Base-by-base conservation (phyloP, 1,140 invertebrate species). In the Littorina saxatilis region DNA sequence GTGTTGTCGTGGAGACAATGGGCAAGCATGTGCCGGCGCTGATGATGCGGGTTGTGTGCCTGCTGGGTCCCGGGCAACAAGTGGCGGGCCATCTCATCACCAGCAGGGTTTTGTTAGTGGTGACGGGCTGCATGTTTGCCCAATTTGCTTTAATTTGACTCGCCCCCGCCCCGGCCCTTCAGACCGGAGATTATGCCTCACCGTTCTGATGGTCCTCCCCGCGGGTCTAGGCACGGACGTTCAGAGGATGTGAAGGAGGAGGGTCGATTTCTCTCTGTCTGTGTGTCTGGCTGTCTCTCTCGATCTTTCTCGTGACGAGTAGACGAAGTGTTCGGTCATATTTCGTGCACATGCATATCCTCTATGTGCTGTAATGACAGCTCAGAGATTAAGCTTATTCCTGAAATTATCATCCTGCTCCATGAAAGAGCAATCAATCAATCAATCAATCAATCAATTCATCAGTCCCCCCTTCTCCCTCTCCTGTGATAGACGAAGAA, bases 141-240 rank as follows among this genome's bases (percentile, higher is more conserved):
- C 58, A 61, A 61, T 61, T 61, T 23, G 58, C 58, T 61, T 61
- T 61, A 61, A 61, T 61, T 61, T 61, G 58, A 61, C 9, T 61
- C 58, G n/a, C 27, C 58, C 9, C 4, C 4, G 58, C 20, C 58
- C 9, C 58, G 50, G 11, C 11, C 11, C 43, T 17, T 17, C 43
- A 47, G 43, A 47, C 43, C 58, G 58, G 20, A 61, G 58, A 61
- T 61, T 61, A 61, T 61, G 58, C 20, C 5, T 4, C 58, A 13
- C 9, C 7, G 27, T 23, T 61, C n/a, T 61, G 58, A 61, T 61
- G 58, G n/a, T 61, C 9, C 58, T 61, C 58, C n/a, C 58, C 9
- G n/a, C 9, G 58, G n/a, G 9, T 29, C 9, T 9, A 9, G 43
- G 43, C 43, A 47, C 43, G 43, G 43, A 47, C n/a, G n/a, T n/a